Evolutionary conservation across 2,888 invertebrate genomes (phyloP).

Genomic region (Salpingus planirostris): DNA sequence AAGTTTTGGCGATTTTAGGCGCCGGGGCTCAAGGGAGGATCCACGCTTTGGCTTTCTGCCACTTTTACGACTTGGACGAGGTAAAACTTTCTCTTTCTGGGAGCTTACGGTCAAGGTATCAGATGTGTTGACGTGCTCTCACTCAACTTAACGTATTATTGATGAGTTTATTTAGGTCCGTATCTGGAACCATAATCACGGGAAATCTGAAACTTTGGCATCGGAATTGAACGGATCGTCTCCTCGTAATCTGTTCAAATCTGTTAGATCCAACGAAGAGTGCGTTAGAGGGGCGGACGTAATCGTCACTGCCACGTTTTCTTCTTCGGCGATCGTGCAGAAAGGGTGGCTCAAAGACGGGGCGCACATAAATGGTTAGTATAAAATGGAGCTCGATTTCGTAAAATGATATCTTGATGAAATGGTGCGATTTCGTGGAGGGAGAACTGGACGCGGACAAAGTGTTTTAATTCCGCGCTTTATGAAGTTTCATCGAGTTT

Average conservation of each 20-base stretch:
- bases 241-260: conserved; percentile 5
- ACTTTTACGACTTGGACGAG: conserved; percentile 41
- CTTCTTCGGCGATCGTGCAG: conserved; percentile 44
- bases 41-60: conserved; percentile 45
- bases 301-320: conserved; percentile 50
- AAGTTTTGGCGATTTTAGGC: conserved; percentile 44
- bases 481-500: too few relatives aligned
- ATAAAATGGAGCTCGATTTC: neutral
- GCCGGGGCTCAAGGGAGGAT: conserved; percentile 46
- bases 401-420: neutral
- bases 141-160: conserved; percentile 3
- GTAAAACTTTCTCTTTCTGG: conserved; percentile 20
- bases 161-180: conserved; percentile 42
- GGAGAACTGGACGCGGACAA: too few relatives aligned
- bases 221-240: conserved; percentile 27
- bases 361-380: conserved; percentile 54
- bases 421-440: too few relatives aligned
- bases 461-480: too few relatives aligned
- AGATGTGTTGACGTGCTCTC: conserved; percentile 1
- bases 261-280: conserved; percentile 34
- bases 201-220: conserved; percentile 34
- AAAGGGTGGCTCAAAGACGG: conserved; percentile 45
- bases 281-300: conserved; percentile 52
- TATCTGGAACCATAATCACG: conserved; percentile 48
- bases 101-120: too few relatives aligned